phyloP scores from a whole-genome alignment of 1,140 invertebrate species.

The Anoplolepis gracilipes region DNA sequence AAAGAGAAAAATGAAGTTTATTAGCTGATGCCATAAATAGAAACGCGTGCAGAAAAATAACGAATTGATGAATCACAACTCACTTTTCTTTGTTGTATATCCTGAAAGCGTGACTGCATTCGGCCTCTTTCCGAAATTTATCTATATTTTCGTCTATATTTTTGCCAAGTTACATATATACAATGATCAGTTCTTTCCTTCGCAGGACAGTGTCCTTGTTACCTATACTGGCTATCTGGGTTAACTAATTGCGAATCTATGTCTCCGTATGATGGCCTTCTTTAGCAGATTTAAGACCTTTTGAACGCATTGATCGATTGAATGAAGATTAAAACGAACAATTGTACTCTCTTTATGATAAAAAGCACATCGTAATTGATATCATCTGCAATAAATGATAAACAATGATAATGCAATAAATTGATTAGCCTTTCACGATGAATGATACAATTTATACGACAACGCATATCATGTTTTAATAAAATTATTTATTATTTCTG shows the following conservation, averaged over 20 bases:
- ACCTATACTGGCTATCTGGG: slow-evolving; percentile 77
- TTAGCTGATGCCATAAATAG: slow-evolving; percentile 9
- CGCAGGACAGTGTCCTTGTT: slow-evolving; percentile 68
- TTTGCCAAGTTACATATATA: slow-evolving; percentile 34
- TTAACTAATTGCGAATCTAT: slow-evolving; percentile 78
- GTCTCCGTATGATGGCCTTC: slow-evolving; percentile 33
- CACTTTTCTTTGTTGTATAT: slow-evolving; percentile 50
- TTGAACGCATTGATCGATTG: background rate
- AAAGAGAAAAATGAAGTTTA: slow-evolving; percentile 19
- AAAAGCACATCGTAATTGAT: background rate
- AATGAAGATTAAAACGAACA: background rate
- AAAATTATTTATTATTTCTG: slow-evolving; percentile 2
- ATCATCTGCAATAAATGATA: background rate
- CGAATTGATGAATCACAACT: slow-evolving; percentile 44
- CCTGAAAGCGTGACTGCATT: slow-evolving; percentile 5
- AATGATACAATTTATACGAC: background rate
- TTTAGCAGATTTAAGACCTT: slow-evolving; percentile 22
- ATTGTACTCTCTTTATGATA: background rate
- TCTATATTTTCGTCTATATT: background rate
- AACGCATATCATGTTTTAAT: background rate
- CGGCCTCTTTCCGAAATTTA: background rate
- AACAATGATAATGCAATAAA: too few species aligned
- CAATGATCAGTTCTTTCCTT: slow-evolving; percentile 40
- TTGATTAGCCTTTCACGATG: background rate
- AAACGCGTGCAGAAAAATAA: slow-evolving; percentile 3